These are phyloP conservation scores for Linurgus olivaceus DNA, from an alignment of 2,797 vertebrate genomes.

Conservation along the genomic window DNA sequence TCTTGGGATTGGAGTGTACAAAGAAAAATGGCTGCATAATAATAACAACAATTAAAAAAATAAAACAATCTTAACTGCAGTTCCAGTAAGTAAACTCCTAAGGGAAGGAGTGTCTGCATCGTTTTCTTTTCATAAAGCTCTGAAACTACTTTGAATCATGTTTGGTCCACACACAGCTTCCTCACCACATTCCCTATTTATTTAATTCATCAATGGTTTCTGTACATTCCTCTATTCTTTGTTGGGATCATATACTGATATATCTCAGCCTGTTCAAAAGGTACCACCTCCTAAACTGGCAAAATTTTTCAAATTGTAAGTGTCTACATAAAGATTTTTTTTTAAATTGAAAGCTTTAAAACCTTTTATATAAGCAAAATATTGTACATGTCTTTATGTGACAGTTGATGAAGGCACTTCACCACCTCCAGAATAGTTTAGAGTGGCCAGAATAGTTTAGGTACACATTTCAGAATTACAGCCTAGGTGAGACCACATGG, in stretches of 20 bases:
- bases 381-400: background rate
- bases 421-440: background rate
- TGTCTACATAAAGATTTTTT: background rate
- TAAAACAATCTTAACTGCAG: background rate
- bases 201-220: background rate
- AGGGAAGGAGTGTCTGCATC: background rate
- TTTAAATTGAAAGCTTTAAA: background rate
- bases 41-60: background rate
- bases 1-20: background rate
- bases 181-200: background rate
- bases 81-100: background rate
- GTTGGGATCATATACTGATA: background rate
- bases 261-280: background rate
- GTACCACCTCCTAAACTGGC: background rate
- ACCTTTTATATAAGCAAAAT: background rate
- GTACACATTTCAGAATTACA: background rate
- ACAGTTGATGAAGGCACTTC: background rate
- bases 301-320: background rate
- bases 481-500: too few species aligned
- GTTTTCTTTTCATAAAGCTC: background rate
- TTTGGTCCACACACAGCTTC: background rate
- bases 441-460: background rate
- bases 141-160: background rate
- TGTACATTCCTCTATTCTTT: background rate
- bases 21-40: background rate